Conservation (phyloP, 1,140 invertebrate species). For the Drosophila santomea region DNA sequence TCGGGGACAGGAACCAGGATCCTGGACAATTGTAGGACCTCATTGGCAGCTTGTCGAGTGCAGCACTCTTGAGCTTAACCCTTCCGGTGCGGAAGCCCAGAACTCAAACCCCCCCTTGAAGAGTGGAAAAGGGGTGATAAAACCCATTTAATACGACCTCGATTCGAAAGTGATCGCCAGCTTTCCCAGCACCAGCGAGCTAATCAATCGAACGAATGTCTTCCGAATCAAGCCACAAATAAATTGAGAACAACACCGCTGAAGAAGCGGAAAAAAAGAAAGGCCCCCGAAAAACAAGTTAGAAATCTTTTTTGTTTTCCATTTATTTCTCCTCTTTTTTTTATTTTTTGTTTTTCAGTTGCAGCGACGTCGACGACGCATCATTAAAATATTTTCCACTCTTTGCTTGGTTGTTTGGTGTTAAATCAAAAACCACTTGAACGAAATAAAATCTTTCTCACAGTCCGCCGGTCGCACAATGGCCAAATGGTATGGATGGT, state of each 20-base stretch:
- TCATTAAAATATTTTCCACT: constrained; percentile 81
- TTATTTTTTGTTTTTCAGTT: constrained; percentile 52
- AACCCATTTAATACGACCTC: constrained; percentile 22
- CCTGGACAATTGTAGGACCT: constrained; percentile 29
- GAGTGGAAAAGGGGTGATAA: constrained; percentile 17
- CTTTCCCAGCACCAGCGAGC: constrained; percentile 33
- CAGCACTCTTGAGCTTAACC: constrained; percentile 39
- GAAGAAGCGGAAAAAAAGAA: constrained; percentile 40
- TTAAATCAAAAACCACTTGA: constrained; percentile 83
- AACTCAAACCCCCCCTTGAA: neutral
- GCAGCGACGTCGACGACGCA: constrained; percentile 64
- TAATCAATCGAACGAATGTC: constrained; percentile 69
- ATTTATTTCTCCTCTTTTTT: constrained; percentile 27
- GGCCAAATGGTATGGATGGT: constrained; percentile 8
- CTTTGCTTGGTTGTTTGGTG: constrained; percentile 65
- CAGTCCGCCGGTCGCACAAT: constrained; percentile 57
- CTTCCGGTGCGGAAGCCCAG: constrained; percentile 10
- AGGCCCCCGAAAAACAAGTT: constrained; percentile 74
- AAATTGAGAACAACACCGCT: constrained; percentile 49
- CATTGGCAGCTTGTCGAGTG: constrained; percentile 72
- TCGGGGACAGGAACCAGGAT: constrained; percentile 37
- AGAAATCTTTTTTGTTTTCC: constrained; percentile 71
- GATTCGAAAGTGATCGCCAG: constrained; percentile 44
- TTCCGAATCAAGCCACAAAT: constrained; percentile 47
- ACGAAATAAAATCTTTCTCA: constrained; percentile 82